Evolutionary conservation across 2,888 invertebrate species (phyloP).

Genomic region (Coremacera marginata): DNA sequence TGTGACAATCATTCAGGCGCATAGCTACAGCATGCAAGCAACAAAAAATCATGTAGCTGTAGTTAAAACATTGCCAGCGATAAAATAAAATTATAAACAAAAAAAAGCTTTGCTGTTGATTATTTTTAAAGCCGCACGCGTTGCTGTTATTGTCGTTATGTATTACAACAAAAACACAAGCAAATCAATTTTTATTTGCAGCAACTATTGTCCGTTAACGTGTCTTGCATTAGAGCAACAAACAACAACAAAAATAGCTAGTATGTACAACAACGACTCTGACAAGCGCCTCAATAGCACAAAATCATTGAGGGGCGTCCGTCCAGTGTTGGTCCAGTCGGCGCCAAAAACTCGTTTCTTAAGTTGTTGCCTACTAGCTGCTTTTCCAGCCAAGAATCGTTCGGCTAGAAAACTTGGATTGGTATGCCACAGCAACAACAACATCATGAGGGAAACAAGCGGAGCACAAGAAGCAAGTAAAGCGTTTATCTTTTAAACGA

Average conservation of each 20-base stretch:
- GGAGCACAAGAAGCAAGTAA: slow-evolving; percentile 3
- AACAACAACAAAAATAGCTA: neutral
- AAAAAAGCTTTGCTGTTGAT: slow-evolving; percentile 11
- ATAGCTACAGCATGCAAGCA: neutral
- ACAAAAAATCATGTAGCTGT: neutral
- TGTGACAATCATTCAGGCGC: slow-evolving; percentile 4
- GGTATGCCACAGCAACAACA: slow-evolving; percentile 27
- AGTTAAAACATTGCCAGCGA: neutral
- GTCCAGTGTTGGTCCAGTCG: slow-evolving; percentile 34
- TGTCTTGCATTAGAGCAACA: neutral
- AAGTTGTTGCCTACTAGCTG: neutral
- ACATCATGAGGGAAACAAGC: neutral
- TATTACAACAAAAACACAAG: neutral
- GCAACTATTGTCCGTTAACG: neutral
- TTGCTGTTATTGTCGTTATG: neutral
- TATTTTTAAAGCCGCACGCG: slow-evolving; percentile 30
- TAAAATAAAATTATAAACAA: neutral
- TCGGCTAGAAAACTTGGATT: slow-evolving; percentile 38
- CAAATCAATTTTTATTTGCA: slow-evolving; percentile 12
- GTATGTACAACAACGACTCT: neutral
- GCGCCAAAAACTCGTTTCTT: slow-evolving; percentile 50
- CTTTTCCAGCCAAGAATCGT: slow-evolving; percentile 42
- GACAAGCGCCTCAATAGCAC: slow-evolving; percentile 3
- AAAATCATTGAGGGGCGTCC: neutral
- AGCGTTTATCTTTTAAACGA: slow-evolving; percentile 51